Evolutionary conservation across 92 coral and sea anemone species (phyloP).

Genomic region (Umimayanthus kanabou): DNA sequence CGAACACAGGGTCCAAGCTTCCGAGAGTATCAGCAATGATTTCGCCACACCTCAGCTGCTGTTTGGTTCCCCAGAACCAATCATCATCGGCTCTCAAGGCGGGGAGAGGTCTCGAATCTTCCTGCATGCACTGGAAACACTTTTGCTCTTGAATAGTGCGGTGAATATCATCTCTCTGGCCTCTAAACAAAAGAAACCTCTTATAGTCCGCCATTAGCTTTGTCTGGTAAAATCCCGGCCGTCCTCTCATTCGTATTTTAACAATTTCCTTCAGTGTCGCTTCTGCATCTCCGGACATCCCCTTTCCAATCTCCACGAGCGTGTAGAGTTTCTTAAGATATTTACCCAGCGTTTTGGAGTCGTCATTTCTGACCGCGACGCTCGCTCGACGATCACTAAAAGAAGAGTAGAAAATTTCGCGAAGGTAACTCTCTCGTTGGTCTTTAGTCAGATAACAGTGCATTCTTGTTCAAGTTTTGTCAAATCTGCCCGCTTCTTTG

Average conservation of each 20-base stretch:
- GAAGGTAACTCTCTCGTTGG: conserved; percentile 85
- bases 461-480: conserved; percentile 44
- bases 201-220: conserved; percentile 78
- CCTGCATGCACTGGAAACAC: conserved; percentile 81
- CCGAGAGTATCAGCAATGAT: conserved; percentile 87
- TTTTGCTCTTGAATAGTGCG: conserved; percentile 71
- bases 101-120: conserved; percentile 59
- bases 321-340: conserved; percentile 63
- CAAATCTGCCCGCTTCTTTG: neutral
- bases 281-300: conserved; percentile 76
- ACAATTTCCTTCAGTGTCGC: conserved; percentile 58
- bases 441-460: conserved; percentile 81
- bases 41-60: conserved; percentile 86
- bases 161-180: conserved; percentile 72
- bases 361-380: conserved; percentile 67
- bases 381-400: conserved; percentile 83
- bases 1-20: conserved; percentile 81
- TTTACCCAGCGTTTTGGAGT: conserved; percentile 62
- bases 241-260: conserved; percentile 78
- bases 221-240: conserved; percentile 82
- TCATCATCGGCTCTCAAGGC: conserved; percentile 61
- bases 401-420: conserved; percentile 84
- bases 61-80: conserved; percentile 87
- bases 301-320: conserved; percentile 73
- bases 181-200: conserved; percentile 65